Evolutionary conservation across 1,140 invertebrate genomes (phyloP), one percentile per base, ranked within the genome.

Genomic region (Macrostomum lignano): DNA sequence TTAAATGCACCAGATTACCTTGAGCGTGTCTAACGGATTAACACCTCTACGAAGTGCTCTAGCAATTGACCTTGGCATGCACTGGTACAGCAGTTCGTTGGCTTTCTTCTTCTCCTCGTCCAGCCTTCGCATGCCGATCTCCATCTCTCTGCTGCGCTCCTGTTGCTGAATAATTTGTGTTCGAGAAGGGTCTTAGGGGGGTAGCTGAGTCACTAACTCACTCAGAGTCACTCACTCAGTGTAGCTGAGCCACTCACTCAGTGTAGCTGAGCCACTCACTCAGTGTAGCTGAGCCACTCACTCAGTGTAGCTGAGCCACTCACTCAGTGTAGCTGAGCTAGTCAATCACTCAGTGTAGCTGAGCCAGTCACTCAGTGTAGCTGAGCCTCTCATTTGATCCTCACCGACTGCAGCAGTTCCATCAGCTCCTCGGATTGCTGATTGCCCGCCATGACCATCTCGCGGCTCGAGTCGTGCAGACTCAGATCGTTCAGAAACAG

Each of bases 91-190:
- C 1, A 94, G 58, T 40, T 86, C 77, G 47, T 94, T 81, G 0
- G 84, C 93, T 36, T 79, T 64, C 44, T 72, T 72, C 78, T 88
- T 91, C 52, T 93, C 82, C 37, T 76, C 72, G 46, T 93, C 81
- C 40, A 94, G 51, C 54, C 82, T 81, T 39, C 71, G 64, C 79
- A 93, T 91, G 0, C 77, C 86, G 44, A 88, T 79, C 46, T 91
- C 79, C 20, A 94, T 51, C 44, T 86, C 84, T 48, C 82, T 82
- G 41, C 78, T 86, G 50, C 93, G 93, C 45, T 82, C 69, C 47
- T 88, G 76, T 48, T 93, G 82, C 58, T 63, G 31, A 19, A 42
- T 28, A n/a, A n/a, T n/a, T n/a, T n/a, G n/a, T n/a, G n/a, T n/a
- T n/a, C n/a, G n/a, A n/a, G n/a, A n/a, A n/a, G n/a, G n/a, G n/a